A percentile compares a stretch with the other conserved stretches of the same genome.
Evolutionary conservation across 2,888 invertebrate genomes (phyloP).

Genomic region (Acanthoscelides obtectus): DNA sequence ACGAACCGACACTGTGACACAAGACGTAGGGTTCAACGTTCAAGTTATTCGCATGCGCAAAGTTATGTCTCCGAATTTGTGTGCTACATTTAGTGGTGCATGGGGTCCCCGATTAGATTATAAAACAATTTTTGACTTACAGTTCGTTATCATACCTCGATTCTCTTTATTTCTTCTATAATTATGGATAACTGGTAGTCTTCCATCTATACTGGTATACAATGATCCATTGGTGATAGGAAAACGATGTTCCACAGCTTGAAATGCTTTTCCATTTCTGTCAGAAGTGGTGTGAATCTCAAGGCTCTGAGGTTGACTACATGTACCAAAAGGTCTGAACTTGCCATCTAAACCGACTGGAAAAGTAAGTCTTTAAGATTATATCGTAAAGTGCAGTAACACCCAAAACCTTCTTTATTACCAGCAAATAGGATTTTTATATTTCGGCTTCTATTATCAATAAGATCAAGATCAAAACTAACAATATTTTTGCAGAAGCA

Average conservation of each 20-base stretch:
- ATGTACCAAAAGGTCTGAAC: constrained; percentile 53
- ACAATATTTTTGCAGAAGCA: too few species aligned
- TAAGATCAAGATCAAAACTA: too few species aligned
- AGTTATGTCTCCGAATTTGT: too few species aligned
- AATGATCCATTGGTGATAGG: constrained; percentile 58
- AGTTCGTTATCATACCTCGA: constrained; percentile 14
- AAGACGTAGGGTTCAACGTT: too few species aligned
- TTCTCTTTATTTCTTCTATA: constrained; percentile 44
- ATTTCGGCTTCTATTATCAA: too few species aligned
- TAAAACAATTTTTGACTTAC: constrained; percentile 15
- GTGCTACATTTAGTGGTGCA: too few species aligned
- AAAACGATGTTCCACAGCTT: constrained; percentile 52
- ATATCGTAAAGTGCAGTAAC: neutral
- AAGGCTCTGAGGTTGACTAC: constrained; percentile 43
- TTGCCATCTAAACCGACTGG: constrained; percentile 54
- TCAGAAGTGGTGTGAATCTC: constrained; percentile 33
- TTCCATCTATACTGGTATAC: constrained; percentile 50
- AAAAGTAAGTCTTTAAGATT: constrained; percentile 3
- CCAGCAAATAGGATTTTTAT: too few species aligned
- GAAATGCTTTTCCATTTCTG: constrained; percentile 33
- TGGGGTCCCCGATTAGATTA: too few species aligned
- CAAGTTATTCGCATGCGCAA: too few species aligned
- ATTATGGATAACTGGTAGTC: constrained; percentile 52
- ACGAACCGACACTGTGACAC: too few species aligned
- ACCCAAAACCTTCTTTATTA: too few species aligned